Evolutionary conservation across 2,113 vertebrate species (phyloP).

Genomic region (Arothron firmamentum): DNA sequence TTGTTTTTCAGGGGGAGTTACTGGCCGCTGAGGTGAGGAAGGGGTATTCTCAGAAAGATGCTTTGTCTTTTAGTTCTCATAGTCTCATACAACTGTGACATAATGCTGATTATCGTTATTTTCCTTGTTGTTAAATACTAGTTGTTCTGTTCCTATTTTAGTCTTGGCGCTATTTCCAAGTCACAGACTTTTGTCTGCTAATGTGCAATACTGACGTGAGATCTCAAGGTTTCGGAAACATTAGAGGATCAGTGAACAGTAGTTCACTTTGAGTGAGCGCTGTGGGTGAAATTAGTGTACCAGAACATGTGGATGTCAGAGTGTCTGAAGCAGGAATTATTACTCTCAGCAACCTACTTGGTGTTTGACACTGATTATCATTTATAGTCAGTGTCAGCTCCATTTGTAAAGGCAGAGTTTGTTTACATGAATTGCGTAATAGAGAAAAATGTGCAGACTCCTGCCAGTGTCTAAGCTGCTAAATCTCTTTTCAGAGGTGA

Average conservation of each 20-base stretch:
- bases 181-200: conserved; percentile 27
- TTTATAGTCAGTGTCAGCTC: no score
- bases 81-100: no score
- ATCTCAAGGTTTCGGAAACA: background rate
- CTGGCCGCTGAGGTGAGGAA: background rate
- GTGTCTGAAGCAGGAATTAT: no score
- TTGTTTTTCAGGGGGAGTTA: conserved; percentile 7
- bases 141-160: conserved; percentile 18
- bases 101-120: no score
- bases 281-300: background rate
- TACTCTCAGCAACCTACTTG: no score
- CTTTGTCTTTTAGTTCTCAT: no score
- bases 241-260: conserved; percentile 9
- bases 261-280: no score
- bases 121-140: background rate
- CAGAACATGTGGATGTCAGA: background rate
- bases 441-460: conserved; percentile 68
- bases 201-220: conserved; percentile 1
- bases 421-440: conserved; percentile 61
- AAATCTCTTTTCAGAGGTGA: conserved; percentile 68
- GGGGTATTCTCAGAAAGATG: background rate
- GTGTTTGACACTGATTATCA: no score
- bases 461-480: conserved; percentile 59
- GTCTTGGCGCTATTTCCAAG: background rate
- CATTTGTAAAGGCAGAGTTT: conserved; percentile 42